Percentiles rank a stretch among this genome's conserved stretches.
These are phyloP conservation scores for Rhinoderma darwinii DNA, from an alignment of 2,113 vertebrate genomes.

Conservation along the genomic window DNA sequence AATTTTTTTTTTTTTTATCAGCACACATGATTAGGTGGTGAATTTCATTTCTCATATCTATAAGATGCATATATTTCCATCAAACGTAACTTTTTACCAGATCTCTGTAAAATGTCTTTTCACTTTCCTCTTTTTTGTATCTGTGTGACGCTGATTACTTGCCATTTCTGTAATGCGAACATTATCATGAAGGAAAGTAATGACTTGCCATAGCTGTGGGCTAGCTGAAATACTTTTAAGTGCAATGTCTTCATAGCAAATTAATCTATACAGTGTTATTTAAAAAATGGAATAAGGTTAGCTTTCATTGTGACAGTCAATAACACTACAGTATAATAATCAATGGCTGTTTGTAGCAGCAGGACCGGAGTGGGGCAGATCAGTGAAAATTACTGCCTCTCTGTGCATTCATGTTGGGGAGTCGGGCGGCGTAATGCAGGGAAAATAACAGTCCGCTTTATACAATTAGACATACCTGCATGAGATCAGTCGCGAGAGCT, in stretches of 20 bases:
- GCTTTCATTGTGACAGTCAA: constrained; percentile 82
- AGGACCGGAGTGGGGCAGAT: constrained; percentile 89
- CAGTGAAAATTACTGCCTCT: constrained; percentile 94
- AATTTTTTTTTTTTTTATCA: background rate
- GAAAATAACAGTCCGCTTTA: constrained; percentile 77
- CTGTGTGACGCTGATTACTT: constrained; percentile 55
- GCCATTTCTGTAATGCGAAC: constrained; percentile 52
- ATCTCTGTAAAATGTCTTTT: constrained; percentile 37
- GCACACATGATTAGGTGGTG: background rate
- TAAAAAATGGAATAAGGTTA: constrained; percentile 79
- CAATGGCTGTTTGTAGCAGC: constrained; percentile 96
- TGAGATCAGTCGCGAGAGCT: constrained; percentile 43
- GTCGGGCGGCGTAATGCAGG: constrained; percentile 76
- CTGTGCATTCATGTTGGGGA: constrained; percentile 78
- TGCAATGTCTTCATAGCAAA: constrained; percentile 65
- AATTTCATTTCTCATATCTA: background rate
- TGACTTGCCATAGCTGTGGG: constrained; percentile 59
- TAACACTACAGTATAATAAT: constrained; percentile 91
- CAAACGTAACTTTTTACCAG: constrained; percentile 3
- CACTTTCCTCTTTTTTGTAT: background rate
- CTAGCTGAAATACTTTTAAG: constrained; percentile 37
- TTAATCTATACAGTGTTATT: constrained; percentile 72
- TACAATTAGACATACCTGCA: constrained; percentile 82
- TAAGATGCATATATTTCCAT: constrained; percentile 29
- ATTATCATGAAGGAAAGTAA: constrained; percentile 57